Conservation (phyloP, 2,888 invertebrate genomes). For the Esperia sulphurella region DNA sequence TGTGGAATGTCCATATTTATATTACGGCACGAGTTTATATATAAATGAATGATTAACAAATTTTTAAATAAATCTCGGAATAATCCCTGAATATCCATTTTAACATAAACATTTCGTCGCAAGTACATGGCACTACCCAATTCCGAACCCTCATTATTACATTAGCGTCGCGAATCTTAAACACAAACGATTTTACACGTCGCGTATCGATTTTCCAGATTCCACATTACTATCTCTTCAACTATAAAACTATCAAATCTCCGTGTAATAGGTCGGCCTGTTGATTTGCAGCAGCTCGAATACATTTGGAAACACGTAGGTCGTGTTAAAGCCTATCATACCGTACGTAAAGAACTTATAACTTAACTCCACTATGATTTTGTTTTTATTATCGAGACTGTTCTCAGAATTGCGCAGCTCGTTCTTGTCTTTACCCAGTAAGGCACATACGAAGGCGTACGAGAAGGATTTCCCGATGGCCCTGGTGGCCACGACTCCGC, state of each 20-base stretch:
- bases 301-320: constrained; percentile 87
- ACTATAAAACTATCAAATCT: constrained; percentile 77
- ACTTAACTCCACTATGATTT: constrained; percentile 88
- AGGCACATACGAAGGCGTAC: constrained; percentile 84
- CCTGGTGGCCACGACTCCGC: constrained; percentile 84
- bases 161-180: no score
- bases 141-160: no score
- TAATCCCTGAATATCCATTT: no score
- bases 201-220: no score
- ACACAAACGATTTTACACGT: no score
- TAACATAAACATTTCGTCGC: no score
- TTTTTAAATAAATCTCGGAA: no score
- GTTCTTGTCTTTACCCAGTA: constrained; percentile 83
- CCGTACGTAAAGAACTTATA: constrained; percentile 91
- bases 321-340: constrained; percentile 88
- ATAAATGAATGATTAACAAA: no score
- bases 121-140: no score
- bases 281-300: constrained; percentile 88
- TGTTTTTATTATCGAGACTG: constrained; percentile 83
- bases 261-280: constrained; percentile 90
- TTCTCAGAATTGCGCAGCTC: constrained; percentile 82
- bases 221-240: no score
- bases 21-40: no score
- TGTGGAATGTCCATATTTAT: no score
- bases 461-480: constrained; percentile 84